Conservation (phyloP, 2,113 vertebrate genomes). For the Poeciliopsis turrubarensis region DNA sequence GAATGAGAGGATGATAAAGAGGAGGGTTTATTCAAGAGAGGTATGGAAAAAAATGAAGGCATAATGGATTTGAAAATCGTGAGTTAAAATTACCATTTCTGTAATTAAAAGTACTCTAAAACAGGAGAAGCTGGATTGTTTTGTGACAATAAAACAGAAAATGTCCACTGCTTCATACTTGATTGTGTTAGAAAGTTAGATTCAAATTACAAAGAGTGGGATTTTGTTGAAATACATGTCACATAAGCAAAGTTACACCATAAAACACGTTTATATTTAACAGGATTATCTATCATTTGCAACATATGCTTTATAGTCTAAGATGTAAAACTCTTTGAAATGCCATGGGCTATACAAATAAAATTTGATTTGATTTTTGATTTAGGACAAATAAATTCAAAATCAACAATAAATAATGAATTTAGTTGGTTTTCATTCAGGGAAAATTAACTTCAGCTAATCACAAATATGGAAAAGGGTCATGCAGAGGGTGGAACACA, state of each 20-base stretch:
- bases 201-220: neutral
- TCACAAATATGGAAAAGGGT: slow-evolving; percentile 67
- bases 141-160: neutral
- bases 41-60: slow-evolving; percentile 63
- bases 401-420: slow-evolving; percentile 35
- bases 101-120: neutral
- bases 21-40: slow-evolving; percentile 60
- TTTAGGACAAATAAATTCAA: slow-evolving; percentile 14
- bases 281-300: too few relatives aligned
- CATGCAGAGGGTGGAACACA: slow-evolving; percentile 61
- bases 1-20: slow-evolving; percentile 73
- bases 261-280: neutral
- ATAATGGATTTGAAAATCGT: slow-evolving; percentile 59
- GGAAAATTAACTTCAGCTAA: slow-evolving; percentile 71
- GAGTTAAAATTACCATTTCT: slow-evolving; percentile 28
- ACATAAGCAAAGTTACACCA: neutral
- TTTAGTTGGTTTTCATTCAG: slow-evolving; percentile 52
- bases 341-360: too few relatives aligned
- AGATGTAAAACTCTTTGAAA: too few relatives aligned
- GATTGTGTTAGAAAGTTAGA: neutral
- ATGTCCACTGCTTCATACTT: neutral
- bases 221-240: neutral
- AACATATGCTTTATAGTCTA: slow-evolving; percentile 12
- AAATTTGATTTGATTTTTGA: too few relatives aligned
- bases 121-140: neutral